Percentiles rank a stretch among this genome's conserved stretches.
Conservation (phyloP, 2,113 vertebrate species). For the Azemiops feae region DNA sequence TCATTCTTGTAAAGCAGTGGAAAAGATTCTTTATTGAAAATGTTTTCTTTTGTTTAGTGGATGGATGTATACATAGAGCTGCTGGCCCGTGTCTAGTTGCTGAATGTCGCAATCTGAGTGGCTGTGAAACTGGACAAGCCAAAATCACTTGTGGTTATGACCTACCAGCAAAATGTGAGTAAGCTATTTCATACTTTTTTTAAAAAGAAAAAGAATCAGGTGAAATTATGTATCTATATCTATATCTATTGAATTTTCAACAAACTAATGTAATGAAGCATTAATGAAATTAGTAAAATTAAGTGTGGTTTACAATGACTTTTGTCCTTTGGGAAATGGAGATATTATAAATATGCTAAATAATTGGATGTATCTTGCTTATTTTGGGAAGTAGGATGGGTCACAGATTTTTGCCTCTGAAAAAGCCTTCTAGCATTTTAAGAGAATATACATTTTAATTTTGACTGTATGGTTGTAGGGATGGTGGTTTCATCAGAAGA, state of each 20-base stretch:
- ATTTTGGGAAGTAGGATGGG: constrained; percentile 20
- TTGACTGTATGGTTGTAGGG: constrained; percentile 36
- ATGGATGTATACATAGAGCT: constrained; percentile 97
- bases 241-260: constrained; percentile 16
- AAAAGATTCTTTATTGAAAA: neutral
- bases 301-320: constrained; percentile 34
- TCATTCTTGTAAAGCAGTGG: neutral
- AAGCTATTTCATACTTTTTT: neutral
- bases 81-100: constrained; percentile 89
- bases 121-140: constrained; percentile 93
- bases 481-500: neutral
- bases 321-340: constrained; percentile 39
- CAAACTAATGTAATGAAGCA: constrained; percentile 38
- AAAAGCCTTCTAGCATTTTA: constrained; percentile 54
- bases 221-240: neutral
- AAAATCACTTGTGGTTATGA: constrained; percentile 97
- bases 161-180: constrained; percentile 96
- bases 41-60: constrained; percentile 72
- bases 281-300: constrained; percentile 54
- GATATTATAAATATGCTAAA: constrained; percentile 35
- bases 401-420: constrained; percentile 36
- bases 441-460: constrained; percentile 61
- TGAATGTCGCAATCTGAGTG: constrained; percentile 89
- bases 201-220: neutral
- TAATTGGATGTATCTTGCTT: constrained; percentile 27